These are phyloP conservation scores for Pachydiplax longipennis DNA, from an alignment of 2,888 invertebrate genomes.

Conservation along the genomic window DNA sequence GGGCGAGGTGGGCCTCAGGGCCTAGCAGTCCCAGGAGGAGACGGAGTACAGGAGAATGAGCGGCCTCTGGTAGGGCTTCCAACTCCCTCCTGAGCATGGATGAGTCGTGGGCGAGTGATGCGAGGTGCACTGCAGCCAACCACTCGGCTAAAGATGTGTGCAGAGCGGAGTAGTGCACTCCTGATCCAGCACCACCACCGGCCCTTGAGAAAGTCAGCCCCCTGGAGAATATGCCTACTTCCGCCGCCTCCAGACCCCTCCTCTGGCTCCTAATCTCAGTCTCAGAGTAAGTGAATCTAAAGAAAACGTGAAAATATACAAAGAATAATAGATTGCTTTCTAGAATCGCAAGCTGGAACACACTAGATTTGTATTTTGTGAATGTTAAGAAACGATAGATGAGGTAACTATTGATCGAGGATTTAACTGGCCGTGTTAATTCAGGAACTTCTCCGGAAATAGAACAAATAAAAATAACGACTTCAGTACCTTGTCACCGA, in stretches of 20 bases:
- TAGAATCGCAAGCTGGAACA: too few species aligned
- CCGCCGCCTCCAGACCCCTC: constrained; percentile 53
- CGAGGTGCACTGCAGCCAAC: constrained; percentile 66
- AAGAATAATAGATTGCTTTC: too few species aligned
- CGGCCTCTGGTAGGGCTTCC: constrained; percentile 61
- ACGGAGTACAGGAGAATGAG: constrained; percentile 57
- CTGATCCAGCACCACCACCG: constrained; percentile 35
- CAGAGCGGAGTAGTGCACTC: constrained; percentile 59
- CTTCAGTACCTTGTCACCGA: too few species aligned
- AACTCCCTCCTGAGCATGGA: constrained; percentile 63
- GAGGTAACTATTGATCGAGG: too few species aligned
- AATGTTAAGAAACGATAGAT: too few species aligned
- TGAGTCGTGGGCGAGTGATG: constrained; percentile 63
- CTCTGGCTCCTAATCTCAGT: constrained; percentile 60
- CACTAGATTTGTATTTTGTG: too few species aligned
- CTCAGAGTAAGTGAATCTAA: constrained; percentile 62
- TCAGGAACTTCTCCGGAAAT: too few species aligned
- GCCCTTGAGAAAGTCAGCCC: constrained; percentile 59
- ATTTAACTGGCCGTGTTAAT: too few species aligned
- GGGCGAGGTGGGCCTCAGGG: constrained; percentile 62
- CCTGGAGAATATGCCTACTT: constrained; percentile 61
- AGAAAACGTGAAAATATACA: constrained; percentile 60
- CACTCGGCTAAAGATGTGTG: constrained; percentile 64
- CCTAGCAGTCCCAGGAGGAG: constrained; percentile 64
- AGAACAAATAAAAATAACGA: too few species aligned